These are phyloP conservation scores for Lampris megalopsis DNA, from an alignment of 2,113 vertebrate genomes.

Conservation along the genomic window DNA sequence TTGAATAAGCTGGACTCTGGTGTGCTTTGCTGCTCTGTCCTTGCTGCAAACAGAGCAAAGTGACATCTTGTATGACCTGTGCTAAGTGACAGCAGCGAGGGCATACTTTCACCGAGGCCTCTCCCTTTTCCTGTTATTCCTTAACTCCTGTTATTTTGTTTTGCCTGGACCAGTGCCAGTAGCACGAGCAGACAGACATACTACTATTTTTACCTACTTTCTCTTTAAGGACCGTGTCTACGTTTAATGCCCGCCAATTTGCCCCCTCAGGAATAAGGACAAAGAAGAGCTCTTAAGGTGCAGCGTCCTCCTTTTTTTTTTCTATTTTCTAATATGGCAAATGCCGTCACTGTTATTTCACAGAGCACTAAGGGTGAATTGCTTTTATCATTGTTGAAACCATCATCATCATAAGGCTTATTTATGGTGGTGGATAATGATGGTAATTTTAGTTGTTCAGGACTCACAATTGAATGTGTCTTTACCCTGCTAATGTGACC, in stretches of 20 bases:
- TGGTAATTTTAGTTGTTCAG: constrained; percentile 72
- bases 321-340: constrained; percentile 65
- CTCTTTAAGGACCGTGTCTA: constrained; percentile 74
- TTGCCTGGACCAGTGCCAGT: constrained; percentile 69
- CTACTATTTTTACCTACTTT: constrained; percentile 74
- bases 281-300: constrained; percentile 67
- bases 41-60: constrained; percentile 62
- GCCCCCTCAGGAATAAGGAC: constrained; percentile 72
- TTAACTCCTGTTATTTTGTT: constrained; percentile 76
- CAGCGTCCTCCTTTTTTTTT: constrained; percentile 60
- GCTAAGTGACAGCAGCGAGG: constrained; percentile 78
- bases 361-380: constrained; percentile 76
- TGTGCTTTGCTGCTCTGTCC: constrained; percentile 46
- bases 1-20: constrained; percentile 17
- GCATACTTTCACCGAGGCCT: constrained; percentile 76
- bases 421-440: constrained; percentile 78
- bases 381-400: constrained; percentile 80
- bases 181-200: constrained; percentile 65
- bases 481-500: constrained; percentile 60
- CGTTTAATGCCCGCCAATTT: constrained; percentile 71
- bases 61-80: constrained; percentile 75
- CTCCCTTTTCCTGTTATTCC: constrained; percentile 84
- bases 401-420: constrained; percentile 75
- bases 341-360: constrained; percentile 75
- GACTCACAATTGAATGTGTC: constrained; percentile 63